Conservation (phyloP, 2,113 vertebrate species). For the Choloepus hoffmanni region DNA sequence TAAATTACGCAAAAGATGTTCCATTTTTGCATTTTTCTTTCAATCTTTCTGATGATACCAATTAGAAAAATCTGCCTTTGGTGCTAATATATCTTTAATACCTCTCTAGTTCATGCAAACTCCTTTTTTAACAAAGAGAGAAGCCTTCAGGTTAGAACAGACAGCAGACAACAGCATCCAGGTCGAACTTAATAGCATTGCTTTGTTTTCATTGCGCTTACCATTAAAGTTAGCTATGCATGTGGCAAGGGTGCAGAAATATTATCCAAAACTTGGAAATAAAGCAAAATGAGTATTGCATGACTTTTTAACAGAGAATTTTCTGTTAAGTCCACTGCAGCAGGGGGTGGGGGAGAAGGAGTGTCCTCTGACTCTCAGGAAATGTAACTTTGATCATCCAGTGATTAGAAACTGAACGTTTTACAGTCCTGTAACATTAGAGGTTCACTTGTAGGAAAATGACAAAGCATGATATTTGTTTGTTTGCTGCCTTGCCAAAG, state of each 20-base stretch:
- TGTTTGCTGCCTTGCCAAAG: background rate
- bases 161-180: background rate
- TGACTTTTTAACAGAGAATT: background rate
- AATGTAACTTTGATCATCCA: background rate
- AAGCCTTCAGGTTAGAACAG: background rate
- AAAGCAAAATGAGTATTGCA: background rate
- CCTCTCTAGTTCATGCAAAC: background rate
- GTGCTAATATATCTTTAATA: background rate
- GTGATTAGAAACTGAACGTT: conserved; percentile 9
- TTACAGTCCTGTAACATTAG: background rate
- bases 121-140: background rate
- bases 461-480: background rate
- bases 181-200: background rate
- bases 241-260: background rate
- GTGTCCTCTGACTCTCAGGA: background rate
- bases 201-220: background rate
- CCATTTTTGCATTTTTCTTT: conserved; percentile 41
- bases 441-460: background rate
- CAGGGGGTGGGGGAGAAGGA: background rate
- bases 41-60: background rate
- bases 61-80: background rate
- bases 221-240: conserved; percentile 1
- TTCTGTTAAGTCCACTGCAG: background rate
- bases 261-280: conserved; percentile 8
- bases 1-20: background rate